phyloP scores from a whole-genome alignment of 2,888 invertebrate genomes.

The Calameuta filiformis region DNA sequence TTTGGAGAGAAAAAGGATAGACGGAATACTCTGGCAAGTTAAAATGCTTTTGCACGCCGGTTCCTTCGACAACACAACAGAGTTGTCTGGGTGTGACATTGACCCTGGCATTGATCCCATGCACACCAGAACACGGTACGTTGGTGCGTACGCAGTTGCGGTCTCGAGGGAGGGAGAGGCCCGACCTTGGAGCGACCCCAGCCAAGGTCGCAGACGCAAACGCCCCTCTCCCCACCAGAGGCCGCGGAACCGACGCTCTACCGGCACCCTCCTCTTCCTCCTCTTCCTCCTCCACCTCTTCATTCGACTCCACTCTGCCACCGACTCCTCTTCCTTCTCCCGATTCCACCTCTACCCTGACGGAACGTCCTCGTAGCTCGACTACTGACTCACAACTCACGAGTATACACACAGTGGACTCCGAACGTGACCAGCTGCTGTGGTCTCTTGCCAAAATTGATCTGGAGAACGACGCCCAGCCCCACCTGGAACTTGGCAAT shows the following conservation, averaged over 20 bases:
- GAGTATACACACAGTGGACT: background rate
- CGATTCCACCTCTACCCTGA: slow-evolving; percentile 5
- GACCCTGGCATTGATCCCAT: slow-evolving; percentile 62
- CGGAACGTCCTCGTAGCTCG: background rate
- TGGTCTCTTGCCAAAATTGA: background rate
- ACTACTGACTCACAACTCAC: background rate
- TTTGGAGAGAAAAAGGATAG: background rate
- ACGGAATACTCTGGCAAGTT: background rate
- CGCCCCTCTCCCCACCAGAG: slow-evolving; percentile 33
- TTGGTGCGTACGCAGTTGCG: slow-evolving; percentile 37
- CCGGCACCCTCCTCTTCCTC: slow-evolving; percentile 11
- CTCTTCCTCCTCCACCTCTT: slow-evolving; percentile 23
- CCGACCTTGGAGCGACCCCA: slow-evolving; percentile 54
- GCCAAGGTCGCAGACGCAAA: slow-evolving; percentile 57
- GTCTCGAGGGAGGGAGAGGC: slow-evolving; percentile 36
- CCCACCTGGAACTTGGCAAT: background rate
- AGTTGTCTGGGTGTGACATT: slow-evolving; percentile 47
- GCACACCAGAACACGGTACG: slow-evolving; percentile 24
- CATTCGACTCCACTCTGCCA: slow-evolving; percentile 9
- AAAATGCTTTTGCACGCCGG: background rate
- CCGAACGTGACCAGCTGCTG: background rate
- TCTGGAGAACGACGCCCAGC: background rate
- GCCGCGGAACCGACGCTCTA: slow-evolving; percentile 16
- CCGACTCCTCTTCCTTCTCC: slow-evolving; percentile 17
- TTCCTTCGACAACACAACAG: background rate